Percentiles rank a stretch among this genome's conserved stretches.
These are phyloP conservation scores for Sphenodon punctatus DNA, from an alignment of 2,797 vertebrate species.

Conservation along the genomic window DNA sequence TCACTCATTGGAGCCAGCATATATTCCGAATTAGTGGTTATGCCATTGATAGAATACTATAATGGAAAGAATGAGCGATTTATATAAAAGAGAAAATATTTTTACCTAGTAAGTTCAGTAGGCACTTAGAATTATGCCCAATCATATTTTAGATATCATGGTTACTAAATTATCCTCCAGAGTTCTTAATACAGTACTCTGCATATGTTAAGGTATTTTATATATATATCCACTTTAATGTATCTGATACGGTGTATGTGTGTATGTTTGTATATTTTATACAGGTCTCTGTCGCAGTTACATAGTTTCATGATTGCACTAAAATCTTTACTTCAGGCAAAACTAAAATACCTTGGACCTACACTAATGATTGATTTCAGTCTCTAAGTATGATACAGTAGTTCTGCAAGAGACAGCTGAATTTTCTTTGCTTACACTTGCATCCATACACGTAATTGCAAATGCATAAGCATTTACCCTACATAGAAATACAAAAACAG, in stretches of 20 bases:
- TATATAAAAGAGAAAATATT: conserved; percentile 23
- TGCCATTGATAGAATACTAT: conserved; percentile 10
- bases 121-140: neutral
- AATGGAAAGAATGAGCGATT: neutral
- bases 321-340: conserved; percentile 25
- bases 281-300: conserved; percentile 39
- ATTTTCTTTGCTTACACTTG: conserved; percentile 12
- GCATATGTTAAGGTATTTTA: neutral
- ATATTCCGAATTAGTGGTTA: neutral
- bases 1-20: neutral
- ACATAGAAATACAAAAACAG: neutral
- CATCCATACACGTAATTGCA: neutral
- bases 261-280: conserved; percentile 12
- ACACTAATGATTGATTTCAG: conserved; percentile 15
- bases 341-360: neutral
- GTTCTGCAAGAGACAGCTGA: neutral
- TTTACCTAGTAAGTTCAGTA: neutral
- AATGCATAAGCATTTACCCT: neutral
- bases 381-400: conserved; percentile 29
- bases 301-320: conserved; percentile 1
- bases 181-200: conserved; percentile 7
- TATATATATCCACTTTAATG: conserved; percentile 42
- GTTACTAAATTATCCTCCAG: neutral
- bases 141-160: conserved; percentile 30
- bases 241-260: conserved; percentile 23